phyloP scores from a whole-genome alignment of 1,140 invertebrate species.

The Pseudomyrmex pallidus region DNA sequence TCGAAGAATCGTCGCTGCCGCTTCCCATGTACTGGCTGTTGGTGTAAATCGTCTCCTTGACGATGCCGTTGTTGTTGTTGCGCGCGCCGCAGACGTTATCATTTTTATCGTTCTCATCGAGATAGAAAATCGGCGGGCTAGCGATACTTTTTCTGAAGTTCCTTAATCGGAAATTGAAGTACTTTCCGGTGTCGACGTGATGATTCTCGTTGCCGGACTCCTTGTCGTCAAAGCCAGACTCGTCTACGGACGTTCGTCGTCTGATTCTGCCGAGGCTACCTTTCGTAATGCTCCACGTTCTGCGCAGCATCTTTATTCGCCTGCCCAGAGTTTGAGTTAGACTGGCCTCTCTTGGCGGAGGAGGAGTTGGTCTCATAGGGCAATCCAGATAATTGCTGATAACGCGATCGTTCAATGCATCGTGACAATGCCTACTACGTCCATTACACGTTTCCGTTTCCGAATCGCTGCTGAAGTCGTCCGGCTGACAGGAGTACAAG shows the following conservation, averaged over 20 bases:
- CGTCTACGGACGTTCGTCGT: constrained; percentile 70
- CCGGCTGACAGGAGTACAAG: constrained; percentile 74
- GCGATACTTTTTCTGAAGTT: constrained; percentile 76
- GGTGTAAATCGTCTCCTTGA: constrained; percentile 76
- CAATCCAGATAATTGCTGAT: constrained; percentile 64
- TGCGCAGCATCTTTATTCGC: constrained; percentile 80
- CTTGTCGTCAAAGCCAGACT: constrained; percentile 62
- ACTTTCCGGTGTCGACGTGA: constrained; percentile 67
- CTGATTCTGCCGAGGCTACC: constrained; percentile 81
- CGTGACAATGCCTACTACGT: neutral
- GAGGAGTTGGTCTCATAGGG: constrained; percentile 79
- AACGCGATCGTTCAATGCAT: neutral
- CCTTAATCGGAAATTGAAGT: constrained; percentile 79
- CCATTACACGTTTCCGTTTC: constrained; percentile 67
- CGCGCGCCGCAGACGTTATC: constrained; percentile 57
- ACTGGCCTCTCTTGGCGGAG: constrained; percentile 79
- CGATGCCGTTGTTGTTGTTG: constrained; percentile 52
- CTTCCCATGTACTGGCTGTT: constrained; percentile 71
- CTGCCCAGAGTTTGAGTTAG: constrained; percentile 79
- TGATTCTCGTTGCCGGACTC: constrained; percentile 68
- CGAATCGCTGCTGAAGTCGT: constrained; percentile 77
- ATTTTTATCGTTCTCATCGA: constrained; percentile 68
- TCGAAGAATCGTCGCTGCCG: constrained; percentile 61
- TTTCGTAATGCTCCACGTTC: constrained; percentile 84
- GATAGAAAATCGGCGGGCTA: constrained; percentile 79